Base-by-base conservation (phyloP, 2,888 invertebrate species). In the Dynastes tityus region DNA sequence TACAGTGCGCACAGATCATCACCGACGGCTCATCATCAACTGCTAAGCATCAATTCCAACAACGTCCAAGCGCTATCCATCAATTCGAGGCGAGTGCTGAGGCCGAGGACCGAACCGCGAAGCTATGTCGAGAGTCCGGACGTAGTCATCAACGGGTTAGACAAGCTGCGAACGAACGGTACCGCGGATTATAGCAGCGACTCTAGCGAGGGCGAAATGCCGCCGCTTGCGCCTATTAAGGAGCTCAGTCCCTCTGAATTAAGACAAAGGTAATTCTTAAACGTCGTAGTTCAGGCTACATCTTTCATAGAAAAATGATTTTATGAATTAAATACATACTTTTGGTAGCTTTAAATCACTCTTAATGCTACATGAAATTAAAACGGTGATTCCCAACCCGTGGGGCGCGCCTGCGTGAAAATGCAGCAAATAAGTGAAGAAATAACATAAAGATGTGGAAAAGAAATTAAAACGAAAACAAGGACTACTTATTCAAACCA, bases 81-180 rank as follows among this genome's bases (percentile, higher is more conserved):
- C 51, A 78, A 85, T 80, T 83, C 85, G 0, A 76, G 96, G 81
- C 90, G 96, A 79, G 95, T 96, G 84, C 89, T 96, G 80, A 92
- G 96, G 81, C 96, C 96, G 4, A 92, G 96, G 78, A 95, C 94
- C 4, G 96, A 96, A 86, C 93, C 92, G 79, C 93, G 96, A 84
- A 96, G 95, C 84, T 96, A 96, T 88, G 96, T 95, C 0, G 96
- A 96, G 88, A 94, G 94, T 85, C 96, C 94, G 0, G 97, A 95
- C 86, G 88, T 84, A 83, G 84, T 81, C 78, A 88, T 87, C 67
- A 89, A 89, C 84, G 89, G 89, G 32, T 79, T 87, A 78, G 87
- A 86, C 85, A 90, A 82, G 87, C 84, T 90, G 86, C 82, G 92
- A 90, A 86, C 91, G 87, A 83, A 90, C 84, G 88, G 88, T 49